phyloP scores from a whole-genome alignment of 2,113 vertebrate species.

The Tenrec ecaudatus region DNA sequence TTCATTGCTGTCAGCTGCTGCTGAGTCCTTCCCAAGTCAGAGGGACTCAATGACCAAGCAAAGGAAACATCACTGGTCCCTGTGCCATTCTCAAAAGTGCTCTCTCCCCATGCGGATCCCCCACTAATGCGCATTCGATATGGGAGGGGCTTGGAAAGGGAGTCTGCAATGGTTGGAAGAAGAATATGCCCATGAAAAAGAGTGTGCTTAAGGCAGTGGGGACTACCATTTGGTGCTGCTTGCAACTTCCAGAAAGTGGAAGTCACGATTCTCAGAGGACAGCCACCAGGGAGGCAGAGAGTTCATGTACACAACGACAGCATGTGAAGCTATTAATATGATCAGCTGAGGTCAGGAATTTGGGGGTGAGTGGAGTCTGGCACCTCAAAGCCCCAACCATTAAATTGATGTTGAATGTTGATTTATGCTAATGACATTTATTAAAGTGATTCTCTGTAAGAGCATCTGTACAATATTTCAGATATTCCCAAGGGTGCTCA shows the following conservation, averaged over 20 bases:
- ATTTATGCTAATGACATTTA: slow-evolving; percentile 61
- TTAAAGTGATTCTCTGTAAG: slow-evolving; percentile 66
- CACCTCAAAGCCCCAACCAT: slow-evolving; percentile 20
- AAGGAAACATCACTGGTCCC: too few species aligned
- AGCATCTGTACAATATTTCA: slow-evolving; percentile 70
- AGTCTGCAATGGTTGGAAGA: neutral
- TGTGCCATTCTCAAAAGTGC: neutral
- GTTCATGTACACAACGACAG: neutral
- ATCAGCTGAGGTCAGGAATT: neutral
- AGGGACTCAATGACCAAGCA: too few species aligned
- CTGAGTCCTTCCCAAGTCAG: too few species aligned
- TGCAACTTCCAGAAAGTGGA: neutral
- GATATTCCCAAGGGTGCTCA: slow-evolving; percentile 63
- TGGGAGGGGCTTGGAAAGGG: neutral
- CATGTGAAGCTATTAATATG: neutral
- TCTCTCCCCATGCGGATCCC: neutral
- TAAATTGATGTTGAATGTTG: slow-evolving; percentile 64
- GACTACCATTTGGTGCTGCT: neutral
- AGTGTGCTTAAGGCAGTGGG: neutral
- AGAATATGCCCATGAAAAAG: neutral
- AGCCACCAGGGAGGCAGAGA: neutral
- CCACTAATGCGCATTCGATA: neutral
- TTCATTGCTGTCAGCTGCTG: too few species aligned
- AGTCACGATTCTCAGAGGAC: neutral
- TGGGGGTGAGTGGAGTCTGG: neutral